Percentiles rank a stretch among this genome's conserved stretches.
Conservation (phyloP, 2,888 invertebrate genomes). For the Tinea trinotella region DNA sequence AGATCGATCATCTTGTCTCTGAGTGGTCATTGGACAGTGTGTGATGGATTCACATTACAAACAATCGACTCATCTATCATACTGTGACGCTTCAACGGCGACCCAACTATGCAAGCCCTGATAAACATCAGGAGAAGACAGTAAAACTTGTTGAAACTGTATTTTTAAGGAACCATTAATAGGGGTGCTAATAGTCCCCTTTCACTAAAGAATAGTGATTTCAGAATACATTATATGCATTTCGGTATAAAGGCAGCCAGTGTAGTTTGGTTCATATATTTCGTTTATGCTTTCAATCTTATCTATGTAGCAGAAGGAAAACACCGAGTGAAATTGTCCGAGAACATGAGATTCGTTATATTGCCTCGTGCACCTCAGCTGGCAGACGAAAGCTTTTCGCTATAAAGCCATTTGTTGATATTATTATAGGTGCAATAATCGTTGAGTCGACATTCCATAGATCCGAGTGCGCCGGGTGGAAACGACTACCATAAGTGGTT, state of each 20-base stretch:
- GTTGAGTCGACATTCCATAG: conserved; percentile 9
- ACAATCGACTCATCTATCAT: conserved; percentile 47
- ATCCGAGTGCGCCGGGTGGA: conserved; percentile 5
- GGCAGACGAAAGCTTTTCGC: conserved; percentile 7
- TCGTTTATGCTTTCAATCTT: too few relatives aligned
- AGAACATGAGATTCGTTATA: neutral
- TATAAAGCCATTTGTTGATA: conserved; percentile 7
- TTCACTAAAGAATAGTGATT: too few relatives aligned
- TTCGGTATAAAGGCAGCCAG: too few relatives aligned
- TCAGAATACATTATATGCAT: too few relatives aligned
- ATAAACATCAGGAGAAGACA: neutral
- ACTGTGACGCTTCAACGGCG: conserved; percentile 23
- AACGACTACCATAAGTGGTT: conserved; percentile 10
- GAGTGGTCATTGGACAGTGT: conserved; percentile 25
- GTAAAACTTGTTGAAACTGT: neutral
- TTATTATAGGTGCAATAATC: conserved; percentile 15
- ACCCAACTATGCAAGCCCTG: conserved; percentile 6
- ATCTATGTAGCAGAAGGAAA: too few relatives aligned
- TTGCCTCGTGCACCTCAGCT: conserved; percentile 1
- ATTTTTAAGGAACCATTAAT: neutral
- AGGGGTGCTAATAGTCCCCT: neutral
- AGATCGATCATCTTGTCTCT: conserved; percentile 10
- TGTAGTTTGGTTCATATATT: too few relatives aligned
- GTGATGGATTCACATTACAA: conserved; percentile 40
- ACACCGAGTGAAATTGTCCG: neutral